Evolutionary conservation across 2,797 vertebrate genomes (phyloP).

Genomic region (Simalia tracyae): DNA sequence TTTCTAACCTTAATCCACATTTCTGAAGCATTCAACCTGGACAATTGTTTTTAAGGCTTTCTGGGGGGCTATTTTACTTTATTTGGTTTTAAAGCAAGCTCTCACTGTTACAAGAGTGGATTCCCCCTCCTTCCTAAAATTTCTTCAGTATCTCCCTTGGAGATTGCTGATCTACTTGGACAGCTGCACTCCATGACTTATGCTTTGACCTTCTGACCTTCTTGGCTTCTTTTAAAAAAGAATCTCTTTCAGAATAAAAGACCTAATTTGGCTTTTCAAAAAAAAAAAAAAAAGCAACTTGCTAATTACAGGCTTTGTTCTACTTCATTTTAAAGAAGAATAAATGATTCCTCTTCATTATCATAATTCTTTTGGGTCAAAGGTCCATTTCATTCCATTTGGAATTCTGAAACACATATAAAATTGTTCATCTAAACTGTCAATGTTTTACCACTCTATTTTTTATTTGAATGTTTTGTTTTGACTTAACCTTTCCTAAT

Average conservation of each 20-base stretch:
- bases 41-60: slow-evolving; percentile 52
- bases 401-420: slow-evolving; percentile 34
- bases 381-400: slow-evolving; percentile 51
- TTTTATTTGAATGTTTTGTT: neutral
- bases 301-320: slow-evolving; percentile 54
- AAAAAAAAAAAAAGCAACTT: slow-evolving; percentile 54
- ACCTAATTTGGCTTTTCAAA: slow-evolving; percentile 56
- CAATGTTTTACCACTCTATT: neutral
- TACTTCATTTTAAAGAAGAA: slow-evolving; percentile 54
- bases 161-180: slow-evolving; percentile 63
- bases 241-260: slow-evolving; percentile 65
- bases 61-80: slow-evolving; percentile 41
- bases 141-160: slow-evolving; percentile 70
- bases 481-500: neutral
- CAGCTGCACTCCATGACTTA: slow-evolving; percentile 59
- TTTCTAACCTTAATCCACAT: slow-evolving; percentile 48
- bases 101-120: slow-evolving; percentile 54
- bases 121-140: slow-evolving; percentile 59
- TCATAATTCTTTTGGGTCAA: slow-evolving; percentile 39
- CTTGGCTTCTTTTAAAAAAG: slow-evolving; percentile 58
- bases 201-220: slow-evolving; percentile 60
- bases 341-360: slow-evolving; percentile 48
- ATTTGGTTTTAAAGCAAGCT: slow-evolving; percentile 24
- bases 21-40: slow-evolving; percentile 65
- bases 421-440: neutral